Percentiles rank a stretch among this genome's conserved stretches.
These are phyloP conservation scores for Equus quagga DNA, from an alignment of 2,113 vertebrate genomes.

Conservation along the genomic window DNA sequence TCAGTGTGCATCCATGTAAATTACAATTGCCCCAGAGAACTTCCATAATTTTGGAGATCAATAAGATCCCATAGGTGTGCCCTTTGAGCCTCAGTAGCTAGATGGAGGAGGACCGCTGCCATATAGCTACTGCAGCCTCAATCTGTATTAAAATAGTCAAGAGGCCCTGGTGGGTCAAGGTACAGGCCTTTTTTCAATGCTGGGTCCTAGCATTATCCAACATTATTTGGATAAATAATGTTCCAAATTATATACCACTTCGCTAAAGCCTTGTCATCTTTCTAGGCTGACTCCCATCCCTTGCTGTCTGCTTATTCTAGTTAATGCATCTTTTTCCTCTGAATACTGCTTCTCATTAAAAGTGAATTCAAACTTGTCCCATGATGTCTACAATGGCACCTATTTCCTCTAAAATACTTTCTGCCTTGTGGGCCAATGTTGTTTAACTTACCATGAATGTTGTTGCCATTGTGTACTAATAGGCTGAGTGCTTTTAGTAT, in stretches of 20 bases:
- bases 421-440: not conserved
- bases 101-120: not conserved
- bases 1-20: not conserved
- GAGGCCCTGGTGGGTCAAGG: not conserved
- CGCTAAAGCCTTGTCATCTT: not conserved
- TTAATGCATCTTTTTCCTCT: not conserved
- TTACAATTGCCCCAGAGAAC: not conserved
- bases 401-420: not conserved
- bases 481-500: not conserved
- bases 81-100: not conserved
- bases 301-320: not conserved
- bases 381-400: not conserved
- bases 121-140: not conserved
- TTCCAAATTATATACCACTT: too few species aligned
- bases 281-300: not conserved
- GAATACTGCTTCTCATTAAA: not conserved
- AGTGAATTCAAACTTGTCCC: not conserved
- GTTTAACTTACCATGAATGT: not conserved
- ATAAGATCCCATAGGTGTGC: not conserved
- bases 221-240: too few species aligned
- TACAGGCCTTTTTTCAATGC: not conserved
- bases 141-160: not conserved
- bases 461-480: not conserved
- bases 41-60: not conserved
- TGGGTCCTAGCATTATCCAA: not conserved